Conservation (phyloP, 2,888 invertebrate genomes). For the Danaus chrysippus region DNA sequence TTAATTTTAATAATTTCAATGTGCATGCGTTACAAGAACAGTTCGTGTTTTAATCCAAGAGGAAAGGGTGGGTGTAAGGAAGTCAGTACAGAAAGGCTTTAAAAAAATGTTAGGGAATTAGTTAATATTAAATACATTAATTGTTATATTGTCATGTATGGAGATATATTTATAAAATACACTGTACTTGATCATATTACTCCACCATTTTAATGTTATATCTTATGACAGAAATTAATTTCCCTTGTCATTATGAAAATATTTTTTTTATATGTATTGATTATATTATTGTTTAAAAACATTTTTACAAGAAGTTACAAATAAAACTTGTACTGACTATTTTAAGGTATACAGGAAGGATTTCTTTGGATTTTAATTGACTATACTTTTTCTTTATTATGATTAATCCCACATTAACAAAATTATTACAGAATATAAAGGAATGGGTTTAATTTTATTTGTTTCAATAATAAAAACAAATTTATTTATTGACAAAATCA, state of each 20-base stretch:
- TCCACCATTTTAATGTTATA: too few species aligned
- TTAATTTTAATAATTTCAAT: slow-evolving; percentile 13
- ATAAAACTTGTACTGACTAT: slow-evolving; percentile 37
- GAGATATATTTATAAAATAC: too few species aligned
- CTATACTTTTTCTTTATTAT: slow-evolving; percentile 35
- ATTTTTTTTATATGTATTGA: background rate
- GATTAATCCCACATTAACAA: slow-evolving; percentile 42
- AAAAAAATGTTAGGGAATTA: background rate
- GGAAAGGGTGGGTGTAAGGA: slow-evolving; percentile 19
- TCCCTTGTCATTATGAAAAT: background rate
- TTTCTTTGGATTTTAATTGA: slow-evolving; percentile 35
- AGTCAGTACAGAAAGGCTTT: slow-evolving; percentile 26
- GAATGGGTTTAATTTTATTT: slow-evolving; percentile 39
- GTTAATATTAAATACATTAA: too few species aligned
- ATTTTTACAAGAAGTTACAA: background rate
- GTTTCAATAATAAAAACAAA: slow-evolving; percentile 33
- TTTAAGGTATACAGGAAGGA: slow-evolving; percentile 45
- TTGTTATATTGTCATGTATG: too few species aligned
- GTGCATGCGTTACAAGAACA: slow-evolving; percentile 11
- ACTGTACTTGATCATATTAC: too few species aligned
- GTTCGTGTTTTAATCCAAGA: slow-evolving; percentile 25
- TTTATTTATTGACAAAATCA: slow-evolving; percentile 70
- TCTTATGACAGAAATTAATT: background rate
- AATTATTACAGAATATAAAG: slow-evolving; percentile 35
- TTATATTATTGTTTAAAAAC: background rate